phyloP scores from a whole-genome alignment of 1,140 invertebrate genomes.

The Nymphalis io region DNA sequence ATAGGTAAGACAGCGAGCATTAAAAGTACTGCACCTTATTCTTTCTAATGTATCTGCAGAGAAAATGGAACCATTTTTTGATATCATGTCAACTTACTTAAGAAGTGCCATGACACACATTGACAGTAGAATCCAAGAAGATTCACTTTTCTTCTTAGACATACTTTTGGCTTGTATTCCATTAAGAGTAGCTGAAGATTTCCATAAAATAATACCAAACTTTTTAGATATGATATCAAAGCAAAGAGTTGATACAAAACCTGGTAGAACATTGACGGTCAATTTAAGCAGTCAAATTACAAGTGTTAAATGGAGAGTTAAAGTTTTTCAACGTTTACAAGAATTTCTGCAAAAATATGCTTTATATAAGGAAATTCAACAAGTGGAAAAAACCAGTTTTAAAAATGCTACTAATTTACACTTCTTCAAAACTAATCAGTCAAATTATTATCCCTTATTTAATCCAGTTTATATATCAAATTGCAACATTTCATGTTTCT shows the following conservation, averaged over 20 bases:
- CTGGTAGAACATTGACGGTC: slow-evolving; percentile 83
- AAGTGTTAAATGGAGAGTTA: slow-evolving; percentile 87
- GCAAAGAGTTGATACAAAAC: slow-evolving; percentile 82
- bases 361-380: slow-evolving; percentile 50
- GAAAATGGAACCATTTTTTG: slow-evolving; percentile 85
- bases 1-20: slow-evolving; percentile 84
- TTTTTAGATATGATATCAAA: slow-evolving; percentile 91
- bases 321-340: slow-evolving; percentile 85
- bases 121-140: slow-evolving; percentile 88
- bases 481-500: slow-evolving; percentile 63
- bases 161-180: slow-evolving; percentile 84
- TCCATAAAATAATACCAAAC: slow-evolving; percentile 86
- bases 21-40: slow-evolving; percentile 85
- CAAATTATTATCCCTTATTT: slow-evolving; percentile 57
- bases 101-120: slow-evolving; percentile 94
- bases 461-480: slow-evolving; percentile 54
- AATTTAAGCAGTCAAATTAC: slow-evolving; percentile 86
- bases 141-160: slow-evolving; percentile 90
- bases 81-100: slow-evolving; percentile 88
- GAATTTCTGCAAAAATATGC: slow-evolving; percentile 81
- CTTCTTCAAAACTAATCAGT: slow-evolving; percentile 45
- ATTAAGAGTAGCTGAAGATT: slow-evolving; percentile 83
- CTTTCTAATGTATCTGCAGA: slow-evolving; percentile 80
- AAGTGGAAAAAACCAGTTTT: slow-evolving; percentile 31
- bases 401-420: slow-evolving; percentile 33